Evolutionary conservation across 2,888 invertebrate genomes (phyloP).

Genomic region (Caenorhabditis wallacei): DNA sequence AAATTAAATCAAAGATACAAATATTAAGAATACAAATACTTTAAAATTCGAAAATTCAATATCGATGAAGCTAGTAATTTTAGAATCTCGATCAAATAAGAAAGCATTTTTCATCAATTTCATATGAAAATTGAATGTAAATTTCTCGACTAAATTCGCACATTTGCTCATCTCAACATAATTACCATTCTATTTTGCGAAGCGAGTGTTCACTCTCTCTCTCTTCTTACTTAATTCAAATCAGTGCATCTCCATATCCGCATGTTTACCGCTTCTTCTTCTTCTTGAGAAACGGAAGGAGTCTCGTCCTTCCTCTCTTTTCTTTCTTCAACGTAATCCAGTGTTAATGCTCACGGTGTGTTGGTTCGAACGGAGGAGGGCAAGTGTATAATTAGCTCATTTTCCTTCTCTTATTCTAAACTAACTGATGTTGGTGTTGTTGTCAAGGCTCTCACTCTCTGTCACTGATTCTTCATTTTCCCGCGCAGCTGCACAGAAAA

Average conservation of each 20-base stretch:
- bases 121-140: conserved; percentile 30
- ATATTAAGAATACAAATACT: background rate
- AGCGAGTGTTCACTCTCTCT: background rate
- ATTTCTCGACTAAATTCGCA: conserved; percentile 22
- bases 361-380: background rate
- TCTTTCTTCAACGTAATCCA: conserved; percentile 54
- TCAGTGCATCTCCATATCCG: conserved; percentile 57
- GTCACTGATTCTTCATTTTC: conserved; percentile 43
- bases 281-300: conserved; percentile 45
- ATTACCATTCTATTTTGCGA: conserved; percentile 41
- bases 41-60: background rate
- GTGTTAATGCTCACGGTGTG: conserved; percentile 56
- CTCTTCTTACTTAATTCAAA: conserved; percentile 49
- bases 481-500: conserved; percentile 51
- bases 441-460: conserved; percentile 24
- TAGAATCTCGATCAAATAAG: too few relatives aligned
- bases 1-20: too few relatives aligned
- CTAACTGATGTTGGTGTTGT: conserved; percentile 48
- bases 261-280: conserved; percentile 54
- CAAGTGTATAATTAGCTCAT: conserved; percentile 65
- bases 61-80: too few relatives aligned
- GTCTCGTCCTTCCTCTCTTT: background rate
- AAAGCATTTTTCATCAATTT: conserved; percentile 6
- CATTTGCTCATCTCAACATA: conserved; percentile 12
- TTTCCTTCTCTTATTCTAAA: conserved; percentile 27